Evolutionary conservation across 2,797 vertebrate genomes (phyloP).

Genomic region (Paedocypris micromegethes): DNA sequence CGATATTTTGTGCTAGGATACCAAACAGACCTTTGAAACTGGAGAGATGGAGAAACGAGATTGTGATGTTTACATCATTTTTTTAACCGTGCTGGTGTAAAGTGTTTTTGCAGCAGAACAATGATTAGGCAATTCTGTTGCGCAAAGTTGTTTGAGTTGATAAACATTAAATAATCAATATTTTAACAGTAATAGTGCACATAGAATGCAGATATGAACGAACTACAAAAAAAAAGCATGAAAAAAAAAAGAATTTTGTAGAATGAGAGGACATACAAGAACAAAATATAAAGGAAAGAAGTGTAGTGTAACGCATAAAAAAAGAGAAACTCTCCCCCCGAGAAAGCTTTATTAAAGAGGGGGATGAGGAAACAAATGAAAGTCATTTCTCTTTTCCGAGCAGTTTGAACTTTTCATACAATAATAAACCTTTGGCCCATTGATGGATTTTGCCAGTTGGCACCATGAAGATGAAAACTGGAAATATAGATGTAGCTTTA

Average conservation of each 20-base stretch:
- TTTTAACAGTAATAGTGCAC: no score
- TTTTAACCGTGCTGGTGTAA: constrained; percentile 29
- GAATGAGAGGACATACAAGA: background rate
- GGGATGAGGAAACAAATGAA: constrained; percentile 46
- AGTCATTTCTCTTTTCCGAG: constrained; percentile 37
- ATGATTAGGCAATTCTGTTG: constrained; percentile 3
- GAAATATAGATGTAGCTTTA: background rate
- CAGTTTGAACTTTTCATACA: constrained; percentile 41
- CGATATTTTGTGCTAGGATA: constrained; percentile 6
- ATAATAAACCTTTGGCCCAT: constrained; percentile 43
- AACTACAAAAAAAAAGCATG: background rate
- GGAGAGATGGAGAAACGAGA: constrained; percentile 14
- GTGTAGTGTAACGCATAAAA: constrained; percentile 1
- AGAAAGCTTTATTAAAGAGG: constrained; percentile 38
- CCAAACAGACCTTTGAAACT: constrained; percentile 10
- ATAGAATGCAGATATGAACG: no score
- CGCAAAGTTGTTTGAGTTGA: no score
- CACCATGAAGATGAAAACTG: constrained; percentile 14
- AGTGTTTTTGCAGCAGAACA: constrained; percentile 28
- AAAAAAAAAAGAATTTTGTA: background rate
- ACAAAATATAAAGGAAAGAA: constrained; percentile 2
- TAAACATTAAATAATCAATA: no score
- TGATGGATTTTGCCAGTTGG: constrained; percentile 43
- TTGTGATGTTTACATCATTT: constrained; percentile 9
- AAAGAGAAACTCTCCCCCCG: constrained; percentile 13